Evolutionary conservation across 53 echinoderm and acorn worm genomes (phyloP), one percentile per base, ranked within the genome.

Genomic region (Antedon mediterranea): DNA sequence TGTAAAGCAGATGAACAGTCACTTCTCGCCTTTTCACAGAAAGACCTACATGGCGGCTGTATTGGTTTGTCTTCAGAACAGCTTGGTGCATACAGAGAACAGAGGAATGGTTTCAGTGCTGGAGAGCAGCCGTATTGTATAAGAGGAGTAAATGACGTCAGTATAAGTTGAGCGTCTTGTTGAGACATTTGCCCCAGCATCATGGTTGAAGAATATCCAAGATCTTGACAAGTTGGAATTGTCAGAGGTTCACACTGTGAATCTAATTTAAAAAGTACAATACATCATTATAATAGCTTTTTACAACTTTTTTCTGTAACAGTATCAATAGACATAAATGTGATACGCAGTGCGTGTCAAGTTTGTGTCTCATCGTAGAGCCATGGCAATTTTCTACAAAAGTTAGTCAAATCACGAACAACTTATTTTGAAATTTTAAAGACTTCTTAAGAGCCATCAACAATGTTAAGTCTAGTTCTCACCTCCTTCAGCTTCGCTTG

Each of bases 31-130:
- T 34, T 43, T 31, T 88, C 88, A 33, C 88, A 88, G 11, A 88
- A 34, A 4, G 74, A 42, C 71, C 88, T 32, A 34, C 88, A 88
- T 32, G 88, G 88, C 30, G 78, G 78, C 8, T 41, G 41, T n/a
- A n/a, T n/a, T 41, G 41, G 13, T 81, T 34, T 15, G 13, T 41
- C 13, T 41, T 5, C 82, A 9, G 82, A 75, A 30, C 83, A 83
- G n/a, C 72, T 71, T 31, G 83, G 83, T 0, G 72, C 70, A n/a
- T 83, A 83, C 3, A 77, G n/a, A 4, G 83, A 31, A 43, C 83
- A 83, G 29, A 83, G 78, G 33, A 83, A 78, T 0, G 72, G 3
- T 28, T 29, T 13, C 5, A 83, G 83, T 37, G 72, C 34, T 23
- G 73, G 20, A 23, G 87, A 86, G 31, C 87, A 86, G 0, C 41